Conservation (phyloP, 2,888 invertebrate genomes). For the Monoplex corrugatus region DNA sequence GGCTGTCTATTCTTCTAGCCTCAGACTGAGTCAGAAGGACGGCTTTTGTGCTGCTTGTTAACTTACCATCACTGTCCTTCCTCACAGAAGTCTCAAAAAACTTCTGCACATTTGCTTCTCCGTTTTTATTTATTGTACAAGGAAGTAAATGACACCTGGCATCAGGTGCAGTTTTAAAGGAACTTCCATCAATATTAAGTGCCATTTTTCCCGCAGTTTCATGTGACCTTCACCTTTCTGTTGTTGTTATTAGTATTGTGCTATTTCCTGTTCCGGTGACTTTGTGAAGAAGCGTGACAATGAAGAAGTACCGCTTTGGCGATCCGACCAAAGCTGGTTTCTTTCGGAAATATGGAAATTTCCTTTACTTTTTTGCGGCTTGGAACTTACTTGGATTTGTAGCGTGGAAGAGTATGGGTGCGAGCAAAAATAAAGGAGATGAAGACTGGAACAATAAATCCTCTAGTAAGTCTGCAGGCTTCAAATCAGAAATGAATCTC, state of each 20-base stretch:
- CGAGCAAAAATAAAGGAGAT: slow-evolving; percentile 46
- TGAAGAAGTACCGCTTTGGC: slow-evolving; percentile 60
- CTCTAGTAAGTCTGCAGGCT: slow-evolving; percentile 35
- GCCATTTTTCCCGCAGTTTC: slow-evolving; percentile 56
- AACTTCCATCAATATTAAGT: slow-evolving; percentile 48
- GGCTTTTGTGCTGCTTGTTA: no score
- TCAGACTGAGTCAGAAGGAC: no score
- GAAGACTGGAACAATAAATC: slow-evolving; percentile 54
- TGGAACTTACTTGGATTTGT: slow-evolving; percentile 62
- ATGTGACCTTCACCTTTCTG: slow-evolving; percentile 42
- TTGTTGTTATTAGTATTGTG: neutral
- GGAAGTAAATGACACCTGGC: slow-evolving; percentile 65
- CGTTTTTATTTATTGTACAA: slow-evolving; percentile 66
- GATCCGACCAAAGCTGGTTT: slow-evolving; percentile 52
- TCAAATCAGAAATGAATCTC: no score
- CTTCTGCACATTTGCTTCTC: slow-evolving; percentile 65
- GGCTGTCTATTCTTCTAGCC: no score
- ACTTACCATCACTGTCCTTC: slow-evolving; percentile 53
- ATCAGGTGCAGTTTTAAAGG: slow-evolving; percentile 45
- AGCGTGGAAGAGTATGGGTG: slow-evolving; percentile 47
- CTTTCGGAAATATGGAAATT: slow-evolving; percentile 45
- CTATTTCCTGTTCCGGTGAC: slow-evolving; percentile 20
- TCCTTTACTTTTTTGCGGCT: slow-evolving; percentile 58
- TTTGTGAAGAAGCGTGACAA: slow-evolving; percentile 19
- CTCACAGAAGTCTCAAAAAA: slow-evolving; percentile 65